Base-by-base conservation (phyloP, 2,888 invertebrate genomes). In the Acanthosepion esculentum region DNA sequence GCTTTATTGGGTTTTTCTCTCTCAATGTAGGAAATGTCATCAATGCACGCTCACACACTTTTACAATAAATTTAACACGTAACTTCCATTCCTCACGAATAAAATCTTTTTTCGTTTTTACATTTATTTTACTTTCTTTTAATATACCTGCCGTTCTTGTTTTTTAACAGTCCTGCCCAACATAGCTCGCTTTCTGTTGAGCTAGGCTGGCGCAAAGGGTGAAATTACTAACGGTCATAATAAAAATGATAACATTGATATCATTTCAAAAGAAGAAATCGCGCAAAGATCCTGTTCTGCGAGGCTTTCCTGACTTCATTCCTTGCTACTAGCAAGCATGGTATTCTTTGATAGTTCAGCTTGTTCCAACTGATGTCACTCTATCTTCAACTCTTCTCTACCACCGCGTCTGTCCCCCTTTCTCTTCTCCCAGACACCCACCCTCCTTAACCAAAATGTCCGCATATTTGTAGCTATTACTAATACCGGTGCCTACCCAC, bases 381-480 rank as follows among this genome's bases (percentile, higher is more conserved):
- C n/a, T 12, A 78, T 7, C 78, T n/a, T 10, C n/a, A 12, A 8
- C 8, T 10, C n/a, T 0, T 12, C 78, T 3, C 78, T n/a, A 6
- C 29, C 78, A 8, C 78, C 6, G 10, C n/a, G 15, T 5, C 12
- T 18, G n/a, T 12, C 33, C n/a, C 8, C 15, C n/a, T n/a, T 5
- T 7, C 29, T n/a, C n/a, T 2, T 10, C 15, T 12, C 18, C n/a
- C 15, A 33, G n/a, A 15, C 78, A n/a, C 12, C n/a, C 12, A n/a
- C 15, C n/a, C n/a, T 78, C n/a, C n/a, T n/a, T 78, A 78, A n/a
- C 78, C 78, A 78, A 78, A 78, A 78, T 78, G 78, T 78, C 78
- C 78, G 78, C 78, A 78, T 78, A 78, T 78, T 78, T 78, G 78
- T 78, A 78, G 78, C 78, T 78, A 78, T 78, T 78, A 78, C 78